These are phyloP conservation scores for Scleropages formosus DNA, from an alignment of 2,797 vertebrate genomes.

Conservation along the genomic window DNA sequence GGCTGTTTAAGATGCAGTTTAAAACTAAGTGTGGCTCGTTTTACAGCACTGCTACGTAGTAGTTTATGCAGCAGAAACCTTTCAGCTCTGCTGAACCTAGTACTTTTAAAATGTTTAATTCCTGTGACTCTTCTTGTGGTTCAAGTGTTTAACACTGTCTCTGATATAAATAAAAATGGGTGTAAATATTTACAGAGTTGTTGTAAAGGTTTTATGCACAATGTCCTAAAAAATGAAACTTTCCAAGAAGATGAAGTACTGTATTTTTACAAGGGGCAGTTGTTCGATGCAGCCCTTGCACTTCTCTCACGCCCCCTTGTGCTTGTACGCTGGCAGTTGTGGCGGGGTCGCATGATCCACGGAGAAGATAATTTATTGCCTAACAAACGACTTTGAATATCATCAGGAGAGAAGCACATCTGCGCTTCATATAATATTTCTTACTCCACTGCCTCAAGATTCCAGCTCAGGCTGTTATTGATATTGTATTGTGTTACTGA, in stretches of 20 bases:
- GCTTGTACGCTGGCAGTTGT: not conserved
- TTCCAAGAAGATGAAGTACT: slow-evolving; percentile 49
- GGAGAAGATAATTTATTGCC: not conserved
- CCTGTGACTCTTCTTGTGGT: no score
- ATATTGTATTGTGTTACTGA: no score
- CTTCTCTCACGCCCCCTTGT: not conserved
- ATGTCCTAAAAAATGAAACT: slow-evolving; percentile 54
- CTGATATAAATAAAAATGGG: not conserved
- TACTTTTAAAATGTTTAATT: no score
- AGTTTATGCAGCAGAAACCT: no score
- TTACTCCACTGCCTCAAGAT: not conserved
- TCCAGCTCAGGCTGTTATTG: not conserved
- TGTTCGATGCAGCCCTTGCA: slow-evolving; percentile 30
- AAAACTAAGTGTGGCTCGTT: no score
- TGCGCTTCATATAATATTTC: not conserved
- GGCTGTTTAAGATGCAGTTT: no score
- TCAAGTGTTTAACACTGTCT: not conserved
- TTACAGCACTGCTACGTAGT: no score
- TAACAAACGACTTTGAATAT: not conserved
- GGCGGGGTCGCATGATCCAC: slow-evolving; percentile 13
- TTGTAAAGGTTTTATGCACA: slow-evolving; percentile 56
- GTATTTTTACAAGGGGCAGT: slow-evolving; percentile 46
- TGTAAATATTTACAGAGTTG: slow-evolving; percentile 13
- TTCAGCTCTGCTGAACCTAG: no score
- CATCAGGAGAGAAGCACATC: not conserved